phyloP scores from a whole-genome alignment of 2,113 vertebrate species.

The Pedionomus torquatus region DNA sequence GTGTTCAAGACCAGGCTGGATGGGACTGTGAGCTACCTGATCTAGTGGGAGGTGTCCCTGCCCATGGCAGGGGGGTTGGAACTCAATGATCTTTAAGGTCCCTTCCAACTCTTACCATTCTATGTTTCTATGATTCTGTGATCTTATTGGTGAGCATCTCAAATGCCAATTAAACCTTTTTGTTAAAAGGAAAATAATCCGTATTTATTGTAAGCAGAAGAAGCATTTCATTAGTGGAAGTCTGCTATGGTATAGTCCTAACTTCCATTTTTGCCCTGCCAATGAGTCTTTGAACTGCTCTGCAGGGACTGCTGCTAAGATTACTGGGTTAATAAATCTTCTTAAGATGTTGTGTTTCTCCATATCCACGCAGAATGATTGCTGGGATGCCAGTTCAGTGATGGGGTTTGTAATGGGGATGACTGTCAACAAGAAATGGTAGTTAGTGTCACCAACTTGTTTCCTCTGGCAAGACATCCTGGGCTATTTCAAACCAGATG shows the following conservation, averaged over 20 bases:
- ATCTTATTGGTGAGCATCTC: not conserved
- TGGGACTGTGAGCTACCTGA: no score
- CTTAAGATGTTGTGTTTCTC: not conserved
- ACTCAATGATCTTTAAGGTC: no score
- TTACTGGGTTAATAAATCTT: not conserved
- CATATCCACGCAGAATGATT: not conserved
- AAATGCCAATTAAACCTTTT: not conserved
- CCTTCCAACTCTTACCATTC: no score
- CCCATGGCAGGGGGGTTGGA: no score
- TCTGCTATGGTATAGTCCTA: not conserved
- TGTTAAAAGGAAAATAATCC: not conserved
- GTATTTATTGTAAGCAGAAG: not conserved
- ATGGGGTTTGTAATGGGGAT: not conserved
- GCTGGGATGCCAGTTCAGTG: not conserved
- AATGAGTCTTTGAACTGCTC: not conserved
- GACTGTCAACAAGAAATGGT: not conserved
- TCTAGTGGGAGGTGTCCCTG: no score
- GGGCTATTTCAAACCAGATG: not conserved
- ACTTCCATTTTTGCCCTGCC: not conserved
- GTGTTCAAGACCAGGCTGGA: no score
- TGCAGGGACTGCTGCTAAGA: not conserved
- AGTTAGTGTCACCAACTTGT: not conserved
- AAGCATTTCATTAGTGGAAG: not conserved
- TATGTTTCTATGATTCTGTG: no score
- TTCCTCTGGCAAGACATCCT: not conserved